Conservation (phyloP, 2,113 vertebrate species). For the Eurystomus gularis region DNA sequence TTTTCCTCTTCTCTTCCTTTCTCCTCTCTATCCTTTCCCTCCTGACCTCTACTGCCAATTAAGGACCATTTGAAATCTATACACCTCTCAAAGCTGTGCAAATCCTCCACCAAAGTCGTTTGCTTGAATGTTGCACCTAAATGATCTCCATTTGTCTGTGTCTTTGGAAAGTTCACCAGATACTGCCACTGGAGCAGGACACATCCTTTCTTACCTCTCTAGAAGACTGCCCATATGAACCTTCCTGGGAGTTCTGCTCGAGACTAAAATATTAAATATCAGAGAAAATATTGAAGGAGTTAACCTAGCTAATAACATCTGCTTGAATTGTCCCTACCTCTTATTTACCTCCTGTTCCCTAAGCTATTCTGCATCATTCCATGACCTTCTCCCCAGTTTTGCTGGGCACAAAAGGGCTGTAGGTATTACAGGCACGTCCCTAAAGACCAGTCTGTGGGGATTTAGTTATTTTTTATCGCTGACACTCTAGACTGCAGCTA, state of each 20-base stretch:
- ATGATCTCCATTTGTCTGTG: background rate
- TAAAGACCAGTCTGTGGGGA: background rate
- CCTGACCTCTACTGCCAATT: background rate
- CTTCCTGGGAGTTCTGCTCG: background rate
- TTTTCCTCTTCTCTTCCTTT: background rate
- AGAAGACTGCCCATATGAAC: background rate
- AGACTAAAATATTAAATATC: background rate
- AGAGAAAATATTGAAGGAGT: background rate
- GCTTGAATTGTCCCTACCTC: background rate
- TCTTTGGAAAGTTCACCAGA: background rate
- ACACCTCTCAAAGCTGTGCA: background rate
- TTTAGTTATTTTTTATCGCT: background rate
- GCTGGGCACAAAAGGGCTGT: background rate
- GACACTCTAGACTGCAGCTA: background rate
- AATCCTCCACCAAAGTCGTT: background rate
- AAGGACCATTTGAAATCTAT: background rate
- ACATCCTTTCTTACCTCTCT: background rate
- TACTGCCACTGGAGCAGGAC: fast-evolving
- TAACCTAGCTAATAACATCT: background rate
- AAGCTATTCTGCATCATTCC: background rate
- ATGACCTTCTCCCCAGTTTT: background rate
- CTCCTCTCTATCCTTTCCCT: background rate
- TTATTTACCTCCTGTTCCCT: background rate
- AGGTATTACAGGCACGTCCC: background rate
- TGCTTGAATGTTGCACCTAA: background rate